These are phyloP conservation scores for Stegana nigrithorax DNA, from an alignment of 2,888 invertebrate genomes.

Conservation along the genomic window DNA sequence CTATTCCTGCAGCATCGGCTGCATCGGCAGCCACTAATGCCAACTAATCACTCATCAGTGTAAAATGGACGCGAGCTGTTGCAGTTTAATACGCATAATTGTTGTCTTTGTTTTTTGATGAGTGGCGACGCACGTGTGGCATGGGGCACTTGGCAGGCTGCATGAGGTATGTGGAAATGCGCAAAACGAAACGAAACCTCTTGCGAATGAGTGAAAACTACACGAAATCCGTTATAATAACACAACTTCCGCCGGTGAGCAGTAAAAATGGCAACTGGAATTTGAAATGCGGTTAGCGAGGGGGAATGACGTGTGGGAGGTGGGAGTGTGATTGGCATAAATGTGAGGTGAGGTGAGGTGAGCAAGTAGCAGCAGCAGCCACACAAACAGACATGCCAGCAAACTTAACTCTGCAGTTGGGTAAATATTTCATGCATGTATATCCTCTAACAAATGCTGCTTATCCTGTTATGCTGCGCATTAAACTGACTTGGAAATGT, in stretches of 20 bases:
- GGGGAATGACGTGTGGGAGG: not conserved
- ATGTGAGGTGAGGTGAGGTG: not conserved
- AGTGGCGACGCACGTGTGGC: too few relatives aligned
- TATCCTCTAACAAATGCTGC: slow-evolving; percentile 15
- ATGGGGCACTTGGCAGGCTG: too few relatives aligned
- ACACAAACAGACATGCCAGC: too few relatives aligned
- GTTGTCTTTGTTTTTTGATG: slow-evolving; percentile 4
- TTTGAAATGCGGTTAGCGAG: not conserved
- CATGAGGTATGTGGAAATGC: not conserved
- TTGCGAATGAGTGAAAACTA: not conserved
- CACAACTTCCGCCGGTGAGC: not conserved
- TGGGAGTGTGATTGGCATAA: not conserved
- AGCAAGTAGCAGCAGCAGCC: slow-evolving; percentile 1
- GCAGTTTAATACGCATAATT: slow-evolving; percentile 8
- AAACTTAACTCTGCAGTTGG: slow-evolving; percentile 20
- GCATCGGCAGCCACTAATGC: not conserved
- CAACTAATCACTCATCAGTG: slow-evolving; percentile 16
- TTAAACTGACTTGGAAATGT: slow-evolving; percentile 6
- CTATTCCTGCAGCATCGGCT: too few relatives aligned
- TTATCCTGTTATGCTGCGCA: slow-evolving; percentile 12
- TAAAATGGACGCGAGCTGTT: not conserved
- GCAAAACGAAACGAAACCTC: not conserved
- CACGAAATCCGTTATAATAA: slow-evolving; percentile 10
- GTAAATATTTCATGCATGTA: slow-evolving; percentile 24
- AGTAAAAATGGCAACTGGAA: too few relatives aligned